Conservation (phyloP, 2,113 vertebrate species). For the Gallinago jamesoni region DNA sequence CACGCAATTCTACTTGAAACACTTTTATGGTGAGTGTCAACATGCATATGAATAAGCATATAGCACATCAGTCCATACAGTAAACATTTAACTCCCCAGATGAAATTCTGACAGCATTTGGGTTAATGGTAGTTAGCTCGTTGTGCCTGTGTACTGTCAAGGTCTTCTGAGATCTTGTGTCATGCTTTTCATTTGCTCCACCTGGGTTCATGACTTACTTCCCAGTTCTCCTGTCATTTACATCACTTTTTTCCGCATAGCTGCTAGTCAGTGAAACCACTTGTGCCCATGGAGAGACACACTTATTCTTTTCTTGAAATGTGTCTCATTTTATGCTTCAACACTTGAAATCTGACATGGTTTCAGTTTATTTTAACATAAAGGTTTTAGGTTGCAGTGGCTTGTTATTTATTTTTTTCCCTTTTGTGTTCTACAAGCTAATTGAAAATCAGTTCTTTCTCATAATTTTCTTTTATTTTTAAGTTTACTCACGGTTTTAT, state of each 20-base stretch:
- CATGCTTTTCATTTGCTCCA: slow-evolving; percentile 3
- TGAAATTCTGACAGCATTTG: neutral
- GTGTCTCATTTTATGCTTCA: neutral
- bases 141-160: neutral
- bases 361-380: slow-evolving; percentile 36
- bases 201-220: slow-evolving; percentile 1
- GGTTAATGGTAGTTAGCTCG: neutral
- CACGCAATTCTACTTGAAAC: neutral
- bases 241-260: neutral
- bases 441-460: neutral
- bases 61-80: neutral
- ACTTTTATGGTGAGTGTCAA: neutral
- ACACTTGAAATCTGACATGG: neutral
- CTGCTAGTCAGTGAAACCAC: neutral
- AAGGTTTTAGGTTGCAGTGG: slow-evolving; percentile 27
- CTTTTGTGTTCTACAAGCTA: neutral
- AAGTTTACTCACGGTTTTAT: neutral
- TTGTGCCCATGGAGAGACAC: neutral
- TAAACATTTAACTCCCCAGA: neutral
- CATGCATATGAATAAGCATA: neutral
- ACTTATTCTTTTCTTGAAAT: slow-evolving; percentile 4
- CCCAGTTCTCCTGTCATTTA: neutral
- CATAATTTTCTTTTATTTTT: neutral
- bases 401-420: neutral
- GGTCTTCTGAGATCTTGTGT: slow-evolving; percentile 30